phyloP scores from a whole-genome alignment of 2,888 invertebrate genomes.

The Tridacna crocea region DNA sequence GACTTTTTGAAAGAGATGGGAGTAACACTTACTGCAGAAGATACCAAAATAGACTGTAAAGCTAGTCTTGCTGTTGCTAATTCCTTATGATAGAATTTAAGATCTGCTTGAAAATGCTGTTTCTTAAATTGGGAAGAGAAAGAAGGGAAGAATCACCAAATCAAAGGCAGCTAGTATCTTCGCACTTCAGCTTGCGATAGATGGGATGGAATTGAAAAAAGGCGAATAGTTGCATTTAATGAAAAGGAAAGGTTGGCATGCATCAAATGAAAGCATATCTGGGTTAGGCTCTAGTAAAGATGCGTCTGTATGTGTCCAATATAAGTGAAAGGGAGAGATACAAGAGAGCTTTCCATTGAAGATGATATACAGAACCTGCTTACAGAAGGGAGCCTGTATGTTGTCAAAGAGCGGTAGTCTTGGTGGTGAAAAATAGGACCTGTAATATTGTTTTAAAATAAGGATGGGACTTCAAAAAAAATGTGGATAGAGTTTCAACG shows the following conservation, averaged over 20 bases:
- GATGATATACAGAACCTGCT: too few relatives aligned
- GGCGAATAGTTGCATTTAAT: background rate
- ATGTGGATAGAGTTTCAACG: too few relatives aligned
- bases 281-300: background rate
- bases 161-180: background rate
- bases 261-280: background rate
- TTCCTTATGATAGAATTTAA: constrained; percentile 33
- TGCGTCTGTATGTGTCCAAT: background rate
- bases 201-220: background rate
- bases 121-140: background rate
- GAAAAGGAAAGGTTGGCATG: constrained; percentile 14
- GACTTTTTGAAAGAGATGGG: constrained; percentile 94
- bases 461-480: too few relatives aligned
- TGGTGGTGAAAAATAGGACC: too few relatives aligned
- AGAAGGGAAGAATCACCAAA: background rate
- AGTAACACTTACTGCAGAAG: constrained; percentile 85
- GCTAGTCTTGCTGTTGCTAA: constrained; percentile 65
- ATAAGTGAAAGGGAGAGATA: background rate
- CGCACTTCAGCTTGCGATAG: too few relatives aligned
- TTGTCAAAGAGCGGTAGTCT: too few relatives aligned
- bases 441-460: too few relatives aligned
- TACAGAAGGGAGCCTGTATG: too few relatives aligned
- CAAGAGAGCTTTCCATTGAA: background rate
- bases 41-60: constrained; percentile 94
- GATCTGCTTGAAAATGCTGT: background rate